A percentile compares a stretch with the other conserved stretches of the same genome.
Conservation (phyloP, 2,888 invertebrate species). For the Lithophane leautieri region DNA sequence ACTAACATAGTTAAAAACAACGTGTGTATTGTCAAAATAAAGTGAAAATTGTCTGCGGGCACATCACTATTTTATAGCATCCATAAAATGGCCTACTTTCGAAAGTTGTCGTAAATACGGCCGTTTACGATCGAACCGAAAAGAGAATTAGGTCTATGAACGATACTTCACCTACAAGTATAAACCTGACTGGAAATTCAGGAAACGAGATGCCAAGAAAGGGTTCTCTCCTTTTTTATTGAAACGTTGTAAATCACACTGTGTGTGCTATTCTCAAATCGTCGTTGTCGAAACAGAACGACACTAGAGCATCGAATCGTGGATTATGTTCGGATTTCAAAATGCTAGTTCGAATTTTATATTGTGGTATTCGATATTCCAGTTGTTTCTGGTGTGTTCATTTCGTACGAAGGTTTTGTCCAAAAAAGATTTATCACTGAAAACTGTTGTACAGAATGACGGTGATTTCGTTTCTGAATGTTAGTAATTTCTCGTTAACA, state of each 20-base stretch:
- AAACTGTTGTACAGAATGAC: neutral
- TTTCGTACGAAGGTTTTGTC: neutral
- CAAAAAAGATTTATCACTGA: neutral
- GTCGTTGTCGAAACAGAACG: neutral
- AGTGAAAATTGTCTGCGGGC: constrained; percentile 67
- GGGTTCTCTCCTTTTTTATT: neutral
- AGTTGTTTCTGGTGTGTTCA: neutral
- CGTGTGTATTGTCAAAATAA: constrained; percentile 49
- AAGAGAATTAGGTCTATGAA: constrained; percentile 68
- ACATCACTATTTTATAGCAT: constrained; percentile 68
- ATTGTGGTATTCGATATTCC: neutral
- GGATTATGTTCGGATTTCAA: constrained; percentile 27
- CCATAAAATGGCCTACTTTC: constrained; percentile 71
- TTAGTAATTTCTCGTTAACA: too few species aligned
- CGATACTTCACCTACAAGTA: constrained; percentile 38
- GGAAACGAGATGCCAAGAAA: constrained; percentile 12
- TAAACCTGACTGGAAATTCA: constrained; percentile 35
- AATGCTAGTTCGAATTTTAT: constrained; percentile 12
- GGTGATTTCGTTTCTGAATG: neutral
- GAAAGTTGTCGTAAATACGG: constrained; percentile 72
- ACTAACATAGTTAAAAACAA: constrained; percentile 22
- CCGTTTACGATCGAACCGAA: constrained; percentile 72
- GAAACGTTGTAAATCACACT: neutral
- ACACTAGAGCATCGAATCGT: neutral
- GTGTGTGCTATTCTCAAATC: neutral